Conservation (phyloP, 1,140 invertebrate genomes). For the Neodiprion virginianus region DNA sequence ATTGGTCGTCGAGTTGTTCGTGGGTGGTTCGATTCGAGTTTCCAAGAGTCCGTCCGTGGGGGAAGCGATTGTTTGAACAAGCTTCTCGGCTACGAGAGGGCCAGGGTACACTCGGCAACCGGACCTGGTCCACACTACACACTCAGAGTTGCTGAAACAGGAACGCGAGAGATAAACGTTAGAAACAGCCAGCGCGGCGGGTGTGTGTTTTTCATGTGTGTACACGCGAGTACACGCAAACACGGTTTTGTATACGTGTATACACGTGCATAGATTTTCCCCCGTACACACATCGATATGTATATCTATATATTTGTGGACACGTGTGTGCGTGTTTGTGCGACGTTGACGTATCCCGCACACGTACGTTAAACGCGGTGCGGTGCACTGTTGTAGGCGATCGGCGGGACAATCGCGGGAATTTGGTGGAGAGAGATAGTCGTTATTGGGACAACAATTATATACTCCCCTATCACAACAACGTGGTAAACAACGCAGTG, state of each 20-base stretch:
- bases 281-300: no score
- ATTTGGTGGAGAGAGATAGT: constrained; percentile 20
- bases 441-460: constrained; percentile 44
- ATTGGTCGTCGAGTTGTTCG: constrained; percentile 18
- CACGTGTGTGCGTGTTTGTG: no score
- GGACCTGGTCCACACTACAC: constrained; percentile 56
- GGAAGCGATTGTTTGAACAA: constrained; percentile 61
- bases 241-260: no score
- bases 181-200: not conserved
- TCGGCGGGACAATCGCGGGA: no score
- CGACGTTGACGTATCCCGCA: no score
- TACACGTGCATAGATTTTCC: no score
- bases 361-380: no score
- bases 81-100: constrained; percentile 53
- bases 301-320: no score
- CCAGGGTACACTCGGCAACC: constrained; percentile 59
- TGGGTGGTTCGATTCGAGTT: not conserved
- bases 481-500: constrained; percentile 25
- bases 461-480: constrained; percentile 27
- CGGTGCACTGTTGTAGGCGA: no score
- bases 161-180: not conserved
- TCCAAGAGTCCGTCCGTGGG: no score
- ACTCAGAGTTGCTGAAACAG: constrained; percentile 44
- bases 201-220: not conserved
- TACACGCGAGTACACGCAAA: no score